Evolutionary conservation across 2,797 vertebrate genomes (phyloP), one percentile per base, ranked within the genome.

Genomic region (Bradypodion pumilum): DNA sequence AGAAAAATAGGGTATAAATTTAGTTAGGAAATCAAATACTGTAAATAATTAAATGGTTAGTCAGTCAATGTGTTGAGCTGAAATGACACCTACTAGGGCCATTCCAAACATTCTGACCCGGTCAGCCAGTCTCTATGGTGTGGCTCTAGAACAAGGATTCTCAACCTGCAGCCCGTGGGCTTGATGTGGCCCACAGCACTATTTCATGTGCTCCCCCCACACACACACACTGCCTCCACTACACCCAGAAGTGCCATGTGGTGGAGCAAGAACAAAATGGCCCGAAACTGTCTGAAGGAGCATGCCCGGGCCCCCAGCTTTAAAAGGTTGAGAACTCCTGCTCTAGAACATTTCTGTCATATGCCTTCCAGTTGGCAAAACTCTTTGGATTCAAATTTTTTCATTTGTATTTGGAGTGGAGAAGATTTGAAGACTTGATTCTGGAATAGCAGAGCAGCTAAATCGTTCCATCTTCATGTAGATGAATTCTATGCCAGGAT

Each of bases 361-460:
- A 32, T 1, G 16, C 66, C 62, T 49, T 66, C 29, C 32, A n/a
- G 37, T 37, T 1, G 10, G 6, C 29, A 75, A 80, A 75, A n/a
- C 63, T 75, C 52, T 35, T 65, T 42, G 65, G 56, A 74, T 62
- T 63, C 77, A 44, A 83, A 25, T 56, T 46, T 29, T 5, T 60
- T 46, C 10, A 25, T 81, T 84, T 87, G 59, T 80, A 35, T 87
- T 75, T 87, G 59, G 46, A 86, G 66, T 15, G 23, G 15, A 80
- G 29, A 77, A 72, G 7, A 44, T 46, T 63, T 72, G 42, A 65
- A 59, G 44, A 69, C 29, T 49, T 27, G 62, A 32, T 62, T 66
- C 59, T 56, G 60, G 25, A 74, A 13, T 21, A 16, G 19, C 19
- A 68, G 49, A 74, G 37, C 7, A 68, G 27, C 59, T 35, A 25